Conservation (phyloP, 2,797 vertebrate species). For the Rhynchotus rufescens region DNA sequence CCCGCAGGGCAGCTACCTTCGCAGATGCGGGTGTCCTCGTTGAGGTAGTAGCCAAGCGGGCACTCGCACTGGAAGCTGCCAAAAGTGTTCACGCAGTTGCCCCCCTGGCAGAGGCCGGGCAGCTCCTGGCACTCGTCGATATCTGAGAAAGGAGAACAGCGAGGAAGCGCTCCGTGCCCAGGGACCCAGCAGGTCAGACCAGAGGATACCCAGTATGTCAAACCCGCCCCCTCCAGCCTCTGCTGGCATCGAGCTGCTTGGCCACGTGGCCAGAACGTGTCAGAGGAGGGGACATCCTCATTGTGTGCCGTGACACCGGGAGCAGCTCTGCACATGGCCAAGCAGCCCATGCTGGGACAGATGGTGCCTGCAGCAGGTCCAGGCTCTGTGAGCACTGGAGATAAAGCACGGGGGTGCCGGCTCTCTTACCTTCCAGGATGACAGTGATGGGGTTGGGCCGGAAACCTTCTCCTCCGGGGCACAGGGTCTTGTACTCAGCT, state of each 20-base stretch:
- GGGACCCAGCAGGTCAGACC: not conserved
- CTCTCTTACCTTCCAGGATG: conserved; percentile 89
- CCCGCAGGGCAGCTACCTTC: conserved; percentile 80
- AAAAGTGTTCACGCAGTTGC: conserved; percentile 93
- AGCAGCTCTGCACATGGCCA: not conserved
- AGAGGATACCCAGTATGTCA: accelerated
- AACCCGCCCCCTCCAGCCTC: not conserved
- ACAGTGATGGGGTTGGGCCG: conserved; percentile 93
- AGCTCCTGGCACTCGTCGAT: conserved; percentile 95
- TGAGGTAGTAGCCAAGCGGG: conserved; percentile 92
- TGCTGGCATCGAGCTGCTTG: accelerated
- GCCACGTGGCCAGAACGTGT: accelerated
- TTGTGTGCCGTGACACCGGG: accelerated
- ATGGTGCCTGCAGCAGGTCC: not conserved
- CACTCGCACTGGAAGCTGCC: conserved; percentile 96
- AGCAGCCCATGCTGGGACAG: accelerated
- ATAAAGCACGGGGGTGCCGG: accelerated
- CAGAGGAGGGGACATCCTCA: accelerated
- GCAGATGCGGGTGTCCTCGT: conserved; percentile 90
- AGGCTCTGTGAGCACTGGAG: not conserved
- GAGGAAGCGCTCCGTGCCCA: not conserved
- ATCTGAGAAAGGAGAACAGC: conserved; percentile 77
- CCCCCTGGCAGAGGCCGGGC: conserved; percentile 92
- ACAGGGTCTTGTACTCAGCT: conserved; percentile 96
- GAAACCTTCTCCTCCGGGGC: conserved; percentile 95